Evolutionary conservation across 2,113 vertebrate species (phyloP).

Genomic region (Sorex fumeus): DNA sequence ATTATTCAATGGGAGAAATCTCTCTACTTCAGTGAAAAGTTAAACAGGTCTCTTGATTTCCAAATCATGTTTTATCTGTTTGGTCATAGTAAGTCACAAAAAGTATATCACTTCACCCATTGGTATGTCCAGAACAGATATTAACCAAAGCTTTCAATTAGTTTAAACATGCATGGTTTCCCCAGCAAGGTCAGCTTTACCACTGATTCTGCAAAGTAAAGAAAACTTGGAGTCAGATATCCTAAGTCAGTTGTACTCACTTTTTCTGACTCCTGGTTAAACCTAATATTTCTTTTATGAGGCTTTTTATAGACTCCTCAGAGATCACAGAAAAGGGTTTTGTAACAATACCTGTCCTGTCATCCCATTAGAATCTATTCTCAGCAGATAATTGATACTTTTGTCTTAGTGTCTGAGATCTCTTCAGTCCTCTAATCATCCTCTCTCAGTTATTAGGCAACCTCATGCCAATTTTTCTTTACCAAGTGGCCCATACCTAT

Average conservation of each 20-base stretch:
- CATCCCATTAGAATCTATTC: neutral
- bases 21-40: neutral
- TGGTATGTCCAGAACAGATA: neutral
- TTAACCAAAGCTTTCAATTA: neutral
- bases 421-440: neutral
- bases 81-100: neutral
- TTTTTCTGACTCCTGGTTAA: neutral
- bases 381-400: neutral
- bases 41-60: neutral
- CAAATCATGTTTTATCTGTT: neutral
- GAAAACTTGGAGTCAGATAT: neutral
- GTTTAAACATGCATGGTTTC: neutral
- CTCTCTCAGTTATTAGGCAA: neutral
- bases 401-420: neutral
- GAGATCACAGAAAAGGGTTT: neutral
- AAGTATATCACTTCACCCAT: conserved; percentile 5
- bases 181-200: neutral
- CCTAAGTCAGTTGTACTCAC: neutral
- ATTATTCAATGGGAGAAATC: neutral
- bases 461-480: neutral
- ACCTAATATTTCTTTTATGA: neutral
- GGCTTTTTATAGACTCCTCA: neutral
- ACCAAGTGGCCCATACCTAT: neutral
- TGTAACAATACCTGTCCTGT: neutral
- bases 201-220: neutral